phyloP scores from a whole-genome alignment of 2,888 invertebrate genomes.

The Deroplatys truncata region DNA sequence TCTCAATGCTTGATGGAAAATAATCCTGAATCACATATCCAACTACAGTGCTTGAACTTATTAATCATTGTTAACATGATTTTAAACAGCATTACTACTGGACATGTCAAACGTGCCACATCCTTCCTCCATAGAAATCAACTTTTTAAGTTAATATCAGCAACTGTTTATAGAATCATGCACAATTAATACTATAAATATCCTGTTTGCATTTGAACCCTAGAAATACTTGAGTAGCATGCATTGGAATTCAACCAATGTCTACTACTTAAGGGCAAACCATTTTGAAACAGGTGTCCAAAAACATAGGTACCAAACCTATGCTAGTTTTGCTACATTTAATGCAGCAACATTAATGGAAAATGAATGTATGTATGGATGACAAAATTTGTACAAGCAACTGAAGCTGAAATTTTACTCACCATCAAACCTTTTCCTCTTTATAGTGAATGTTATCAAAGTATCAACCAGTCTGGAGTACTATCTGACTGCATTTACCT shows the following conservation, averaged over 20 bases:
- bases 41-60: constrained; percentile 6
- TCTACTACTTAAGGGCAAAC: not conserved
- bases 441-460: not conserved
- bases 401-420: constrained; percentile 3
- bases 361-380: not conserved
- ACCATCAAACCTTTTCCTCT: not conserved
- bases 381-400: not conserved
- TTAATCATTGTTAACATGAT: not conserved
- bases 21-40: not conserved
- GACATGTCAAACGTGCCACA: no score
- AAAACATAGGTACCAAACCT: not conserved
- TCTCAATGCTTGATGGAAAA: constrained; percentile 3
- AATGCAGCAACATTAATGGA: not conserved
- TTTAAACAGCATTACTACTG: no score
- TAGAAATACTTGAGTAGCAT: not conserved
- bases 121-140: no score
- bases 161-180: not conserved
- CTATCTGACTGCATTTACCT: constrained; percentile 22
- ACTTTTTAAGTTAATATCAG: no score
- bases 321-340: not conserved
- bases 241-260: not conserved
- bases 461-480: constrained; percentile 27
- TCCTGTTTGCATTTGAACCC: not conserved
- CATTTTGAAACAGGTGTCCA: not conserved
- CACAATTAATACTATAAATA: not conserved